Conservation (phyloP, 2,113 vertebrate species). For the Cavia aperea region DNA sequence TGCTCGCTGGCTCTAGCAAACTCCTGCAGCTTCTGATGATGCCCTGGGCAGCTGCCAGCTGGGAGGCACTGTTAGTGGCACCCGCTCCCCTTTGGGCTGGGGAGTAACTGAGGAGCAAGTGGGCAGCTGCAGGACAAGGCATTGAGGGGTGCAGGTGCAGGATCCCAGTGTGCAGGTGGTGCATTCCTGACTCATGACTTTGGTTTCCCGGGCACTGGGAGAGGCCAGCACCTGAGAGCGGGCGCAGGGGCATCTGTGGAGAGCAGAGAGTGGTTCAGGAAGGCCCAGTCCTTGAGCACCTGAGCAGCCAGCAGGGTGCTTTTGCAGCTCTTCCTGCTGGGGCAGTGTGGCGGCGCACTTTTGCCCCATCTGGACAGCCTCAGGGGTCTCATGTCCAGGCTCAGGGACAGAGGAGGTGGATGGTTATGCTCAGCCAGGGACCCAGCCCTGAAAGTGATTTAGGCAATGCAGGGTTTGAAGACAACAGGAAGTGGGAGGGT, state of each 20-base stretch:
- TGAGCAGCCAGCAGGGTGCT: neutral
- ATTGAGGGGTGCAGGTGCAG: neutral
- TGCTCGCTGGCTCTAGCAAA: neutral
- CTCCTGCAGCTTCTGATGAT: neutral
- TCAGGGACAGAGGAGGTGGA: neutral
- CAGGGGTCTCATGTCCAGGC: neutral
- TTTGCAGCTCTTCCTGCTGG: neutral
- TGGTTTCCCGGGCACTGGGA: neutral
- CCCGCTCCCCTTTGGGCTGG: neutral
- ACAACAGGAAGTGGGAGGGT: neutral
- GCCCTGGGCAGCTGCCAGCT: neutral
- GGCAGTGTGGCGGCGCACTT: neutral
- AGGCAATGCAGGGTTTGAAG: no score
- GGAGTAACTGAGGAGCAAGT: rapidly evolving
- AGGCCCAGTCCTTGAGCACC: neutral
- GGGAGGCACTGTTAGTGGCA: neutral
- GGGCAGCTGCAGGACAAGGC: neutral
- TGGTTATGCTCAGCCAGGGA: neutral
- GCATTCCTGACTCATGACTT: neutral
- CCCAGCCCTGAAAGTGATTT: neutral
- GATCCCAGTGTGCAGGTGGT: neutral
- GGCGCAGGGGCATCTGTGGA: neutral
- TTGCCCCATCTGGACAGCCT: neutral
- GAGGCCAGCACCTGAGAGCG: neutral
- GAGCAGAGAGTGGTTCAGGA: neutral